Evolutionary conservation across 2,888 invertebrate genomes (phyloP).

Genomic region (Parnassius mnemosyne): DNA sequence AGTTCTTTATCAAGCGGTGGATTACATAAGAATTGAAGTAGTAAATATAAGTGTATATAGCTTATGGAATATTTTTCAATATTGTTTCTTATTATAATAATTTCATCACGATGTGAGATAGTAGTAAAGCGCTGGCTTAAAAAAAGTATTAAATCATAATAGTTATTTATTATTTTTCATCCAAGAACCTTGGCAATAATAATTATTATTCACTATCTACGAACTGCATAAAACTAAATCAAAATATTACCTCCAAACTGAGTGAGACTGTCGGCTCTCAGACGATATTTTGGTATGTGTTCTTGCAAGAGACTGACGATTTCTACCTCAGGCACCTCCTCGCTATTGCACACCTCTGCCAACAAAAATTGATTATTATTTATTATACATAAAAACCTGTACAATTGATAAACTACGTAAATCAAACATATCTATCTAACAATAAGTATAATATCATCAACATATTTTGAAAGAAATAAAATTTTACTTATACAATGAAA

Average conservation of each 20-base stretch:
- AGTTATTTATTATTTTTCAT: too few species aligned
- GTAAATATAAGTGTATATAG: too few species aligned
- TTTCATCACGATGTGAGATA: too few species aligned
- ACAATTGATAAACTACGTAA: slow-evolving; percentile 9
- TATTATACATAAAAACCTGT: slow-evolving; percentile 20
- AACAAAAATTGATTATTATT: slow-evolving; percentile 47
- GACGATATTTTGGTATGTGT: slow-evolving; percentile 95
- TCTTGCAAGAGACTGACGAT: slow-evolving; percentile 97
- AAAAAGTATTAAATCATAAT: too few species aligned
- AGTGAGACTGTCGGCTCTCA: slow-evolving; percentile 96
- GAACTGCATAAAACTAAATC: background rate
- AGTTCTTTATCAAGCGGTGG: too few species aligned
- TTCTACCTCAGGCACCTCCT: slow-evolving; percentile 96
- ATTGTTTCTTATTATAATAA: too few species aligned
- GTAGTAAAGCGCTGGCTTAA: too few species aligned
- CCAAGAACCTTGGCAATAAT: too few species aligned
- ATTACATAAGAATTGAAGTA: too few species aligned
- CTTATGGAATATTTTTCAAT: too few species aligned
- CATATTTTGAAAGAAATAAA: background rate
- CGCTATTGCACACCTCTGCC: slow-evolving; percentile 95
- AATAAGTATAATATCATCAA: background rate
- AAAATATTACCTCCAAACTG: slow-evolving; percentile 90
- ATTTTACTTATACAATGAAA: slow-evolving; percentile 4
- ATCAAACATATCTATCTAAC: background rate
- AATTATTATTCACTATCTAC: too few species aligned